Conservation (phyloP, 2,113 vertebrate species). For the Sigmodon hispidus region DNA sequence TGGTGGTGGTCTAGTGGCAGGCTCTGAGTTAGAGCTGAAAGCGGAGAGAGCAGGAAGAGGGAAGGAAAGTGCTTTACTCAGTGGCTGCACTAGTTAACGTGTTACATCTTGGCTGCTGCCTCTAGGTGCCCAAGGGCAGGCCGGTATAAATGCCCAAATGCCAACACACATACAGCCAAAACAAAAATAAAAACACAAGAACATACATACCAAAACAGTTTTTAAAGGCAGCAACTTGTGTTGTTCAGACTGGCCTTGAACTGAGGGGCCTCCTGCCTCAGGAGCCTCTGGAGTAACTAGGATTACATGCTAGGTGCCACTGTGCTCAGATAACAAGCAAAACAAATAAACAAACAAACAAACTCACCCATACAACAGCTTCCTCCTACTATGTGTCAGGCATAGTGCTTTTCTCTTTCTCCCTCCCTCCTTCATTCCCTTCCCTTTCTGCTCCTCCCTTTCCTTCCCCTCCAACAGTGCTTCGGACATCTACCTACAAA, state of each 20-base stretch:
- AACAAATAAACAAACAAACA: neutral
- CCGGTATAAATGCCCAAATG: no score
- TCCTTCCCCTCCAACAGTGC: neutral
- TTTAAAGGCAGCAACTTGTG: neutral
- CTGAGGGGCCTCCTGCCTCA: neutral
- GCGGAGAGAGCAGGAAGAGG: no score
- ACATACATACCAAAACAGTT: neutral
- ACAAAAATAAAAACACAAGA: neutral
- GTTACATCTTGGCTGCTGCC: no score
- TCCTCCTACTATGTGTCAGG: neutral
- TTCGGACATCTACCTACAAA: slow-evolving; percentile 14
- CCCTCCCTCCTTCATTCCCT: no score
- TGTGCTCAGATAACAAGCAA: neutral
- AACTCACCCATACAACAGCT: no score
- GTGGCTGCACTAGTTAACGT: no score
- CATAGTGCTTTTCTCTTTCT: neutral
- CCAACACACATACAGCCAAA: neutral
- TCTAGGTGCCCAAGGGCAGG: no score
- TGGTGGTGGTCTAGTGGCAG: no score
- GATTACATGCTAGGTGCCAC: neutral
- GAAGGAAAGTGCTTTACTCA: no score
- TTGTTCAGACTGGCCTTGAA: neutral
- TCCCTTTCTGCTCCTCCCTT: neutral
- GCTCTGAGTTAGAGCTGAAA: no score
- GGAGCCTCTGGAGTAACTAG: neutral